Base-by-base conservation (phyloP, 2,113 vertebrate genomes). In the Promerops cafer region DNA sequence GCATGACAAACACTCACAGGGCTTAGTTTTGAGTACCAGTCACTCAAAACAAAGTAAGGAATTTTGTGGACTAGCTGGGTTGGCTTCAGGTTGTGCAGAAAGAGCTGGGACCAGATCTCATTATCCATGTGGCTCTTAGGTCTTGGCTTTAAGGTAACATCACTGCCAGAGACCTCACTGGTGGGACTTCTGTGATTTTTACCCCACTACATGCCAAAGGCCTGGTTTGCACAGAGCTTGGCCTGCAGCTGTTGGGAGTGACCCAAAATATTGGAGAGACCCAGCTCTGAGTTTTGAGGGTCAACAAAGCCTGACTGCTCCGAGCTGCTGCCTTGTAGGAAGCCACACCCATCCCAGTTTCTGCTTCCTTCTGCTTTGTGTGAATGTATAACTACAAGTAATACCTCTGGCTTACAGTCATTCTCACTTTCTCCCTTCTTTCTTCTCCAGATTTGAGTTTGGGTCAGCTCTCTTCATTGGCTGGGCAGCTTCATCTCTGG, bases 381-480 rank as follows among this genome's bases (percentile, higher is more conserved):
- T 86, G 54, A 56, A 49, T 26, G 13, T 42, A 5, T 77, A 70
- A 11, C 8, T 68, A 7, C 6, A 61, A 54, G 15, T 28, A 33
- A 50, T 56, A 37, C 13, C 42, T 42, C 49, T 70, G 27, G 22
- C 20, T 61, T 56, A 13, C 47, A 24, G 22, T 49, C 13, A 63
- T 57, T 52, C 23, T 90, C 23, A 92, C 31, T 92, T 63, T 77
- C 13, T 74, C 79, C 22, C 27, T 91, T 44, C 13, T 72, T 64
- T 77, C 30, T 86, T 44, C 81, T 52, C 22, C 85, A 99, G 99
- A 75, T 98, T 97, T 93, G 99, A 99, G 87, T 99, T 99, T 89
- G 99, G 99, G 28, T 98, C 97, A 8, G 99, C 99, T 31, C 98
- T 99, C 71, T 99, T 99, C 81, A 97, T 98, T 22, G 99, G 99